phyloP scores from a whole-genome alignment of 2,797 vertebrate species.

The Hydrophis major region DNA sequence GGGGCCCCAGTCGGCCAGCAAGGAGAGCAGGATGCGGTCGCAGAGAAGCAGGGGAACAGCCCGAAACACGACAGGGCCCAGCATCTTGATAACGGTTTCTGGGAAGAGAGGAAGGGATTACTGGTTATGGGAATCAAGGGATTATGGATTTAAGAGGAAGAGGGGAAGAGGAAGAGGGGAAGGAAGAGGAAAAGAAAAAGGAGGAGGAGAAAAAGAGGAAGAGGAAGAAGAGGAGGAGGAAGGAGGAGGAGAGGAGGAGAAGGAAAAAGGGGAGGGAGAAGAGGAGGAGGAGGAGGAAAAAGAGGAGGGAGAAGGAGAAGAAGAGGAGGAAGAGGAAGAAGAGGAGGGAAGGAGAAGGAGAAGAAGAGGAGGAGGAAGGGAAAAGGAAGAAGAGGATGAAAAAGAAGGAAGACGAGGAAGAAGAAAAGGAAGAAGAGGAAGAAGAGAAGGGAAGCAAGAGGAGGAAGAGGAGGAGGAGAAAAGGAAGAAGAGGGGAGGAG shows the following conservation, averaged over 20 bases:
- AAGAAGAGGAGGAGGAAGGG: neutral
- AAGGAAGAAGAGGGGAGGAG: neutral
- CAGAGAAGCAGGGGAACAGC: slow-evolving; percentile 44
- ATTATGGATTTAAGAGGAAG: neutral
- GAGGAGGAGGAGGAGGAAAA: neutral
- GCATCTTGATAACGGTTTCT: neutral
- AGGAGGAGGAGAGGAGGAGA: rapidly evolving
- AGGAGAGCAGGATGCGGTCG: slow-evolving; percentile 39
- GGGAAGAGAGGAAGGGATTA: neutral
- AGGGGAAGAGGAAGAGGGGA: too few species aligned
- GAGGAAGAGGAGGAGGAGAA: too few species aligned
- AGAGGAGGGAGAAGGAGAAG: too few species aligned
- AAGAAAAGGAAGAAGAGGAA: too few species aligned
- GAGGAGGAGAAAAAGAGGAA: too few species aligned
- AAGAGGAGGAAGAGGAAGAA: rapidly evolving
- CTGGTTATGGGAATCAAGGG: neutral
- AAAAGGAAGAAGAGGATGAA: neutral
- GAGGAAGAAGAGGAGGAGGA: rapidly evolving
- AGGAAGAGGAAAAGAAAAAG: too few species aligned
- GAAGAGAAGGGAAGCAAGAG: too few species aligned
- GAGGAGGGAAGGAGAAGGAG: rapidly evolving
- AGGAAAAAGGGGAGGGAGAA: neutral
- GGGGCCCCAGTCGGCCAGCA: slow-evolving; percentile 14
- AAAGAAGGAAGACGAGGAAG: too few species aligned
- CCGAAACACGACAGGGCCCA: neutral